Conservation (phyloP, 2,888 invertebrate genomes). For the Caenorhabditis virilis region DNA sequence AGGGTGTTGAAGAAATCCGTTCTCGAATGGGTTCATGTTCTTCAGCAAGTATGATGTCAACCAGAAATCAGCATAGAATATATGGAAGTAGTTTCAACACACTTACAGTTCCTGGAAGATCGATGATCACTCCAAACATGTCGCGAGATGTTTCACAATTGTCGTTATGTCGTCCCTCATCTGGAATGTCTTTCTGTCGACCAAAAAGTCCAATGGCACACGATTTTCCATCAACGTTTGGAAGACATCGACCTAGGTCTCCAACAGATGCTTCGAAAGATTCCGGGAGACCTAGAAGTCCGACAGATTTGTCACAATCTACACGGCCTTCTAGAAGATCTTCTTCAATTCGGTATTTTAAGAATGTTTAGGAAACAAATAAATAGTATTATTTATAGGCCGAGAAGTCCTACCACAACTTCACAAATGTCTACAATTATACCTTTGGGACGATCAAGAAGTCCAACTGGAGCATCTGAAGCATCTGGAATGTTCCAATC, state of each 20-base stretch:
- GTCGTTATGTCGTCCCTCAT: constrained; percentile 44
- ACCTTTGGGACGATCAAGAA: constrained; percentile 23
- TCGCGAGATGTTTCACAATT: constrained; percentile 55
- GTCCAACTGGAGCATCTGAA: constrained; percentile 42
- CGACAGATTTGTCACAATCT: constrained; percentile 49
- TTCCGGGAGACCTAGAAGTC: constrained; percentile 51
- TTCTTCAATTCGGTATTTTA: constrained; percentile 33
- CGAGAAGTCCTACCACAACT: constrained; percentile 31
- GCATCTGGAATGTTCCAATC: constrained; percentile 7
- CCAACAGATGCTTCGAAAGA: constrained; percentile 51
- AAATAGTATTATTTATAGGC: too few species aligned
- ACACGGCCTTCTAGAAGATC: constrained; percentile 29
- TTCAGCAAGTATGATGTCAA: constrained; percentile 54
- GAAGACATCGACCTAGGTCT: constrained; percentile 26
- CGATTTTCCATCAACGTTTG: constrained; percentile 31
- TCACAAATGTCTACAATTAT: constrained; percentile 33
- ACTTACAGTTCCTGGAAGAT: constrained; percentile 53
- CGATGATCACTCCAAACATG: constrained; percentile 60
- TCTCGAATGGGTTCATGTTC: constrained; percentile 54
- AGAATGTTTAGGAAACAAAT: too few species aligned
- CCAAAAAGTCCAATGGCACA: constrained; percentile 42
- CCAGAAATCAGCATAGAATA: constrained; percentile 51
- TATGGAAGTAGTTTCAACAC: constrained; percentile 54
- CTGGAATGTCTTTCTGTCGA: constrained; percentile 39
- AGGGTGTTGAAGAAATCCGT: constrained; percentile 55